phyloP scores from a whole-genome alignment of 1,140 invertebrate species.

The Liolophura sinensis region DNA sequence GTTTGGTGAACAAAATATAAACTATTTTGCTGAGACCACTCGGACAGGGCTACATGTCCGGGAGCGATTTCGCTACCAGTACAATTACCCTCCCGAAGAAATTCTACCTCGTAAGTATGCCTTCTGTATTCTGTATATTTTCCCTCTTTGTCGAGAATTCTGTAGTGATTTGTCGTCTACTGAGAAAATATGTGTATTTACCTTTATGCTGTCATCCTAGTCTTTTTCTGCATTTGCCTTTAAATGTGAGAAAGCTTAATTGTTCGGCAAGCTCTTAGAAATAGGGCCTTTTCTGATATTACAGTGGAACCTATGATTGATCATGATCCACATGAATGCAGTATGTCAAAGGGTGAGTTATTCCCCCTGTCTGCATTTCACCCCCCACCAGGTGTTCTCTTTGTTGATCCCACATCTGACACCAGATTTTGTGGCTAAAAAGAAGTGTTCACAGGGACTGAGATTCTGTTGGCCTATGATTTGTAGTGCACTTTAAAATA shows the following conservation, averaged over 20 bases:
- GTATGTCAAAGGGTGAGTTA: not conserved
- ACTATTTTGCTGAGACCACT: conserved; percentile 81
- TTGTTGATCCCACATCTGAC: not conserved
- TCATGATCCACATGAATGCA: not conserved
- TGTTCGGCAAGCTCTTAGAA: not conserved
- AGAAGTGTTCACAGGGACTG: too few species aligned
- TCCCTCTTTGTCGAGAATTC: too few species aligned
- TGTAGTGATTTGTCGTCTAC: too few species aligned
- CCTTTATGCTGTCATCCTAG: too few species aligned
- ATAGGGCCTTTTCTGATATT: not conserved
- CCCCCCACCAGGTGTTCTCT: not conserved
- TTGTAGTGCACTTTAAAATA: too few species aligned
- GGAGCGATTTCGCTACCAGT: conserved; percentile 55
- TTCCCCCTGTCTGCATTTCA: not conserved
- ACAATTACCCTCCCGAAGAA: conserved; percentile 47
- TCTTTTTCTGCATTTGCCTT: too few species aligned
- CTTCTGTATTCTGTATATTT: not conserved
- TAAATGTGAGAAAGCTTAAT: not conserved
- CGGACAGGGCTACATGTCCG: conserved; percentile 51
- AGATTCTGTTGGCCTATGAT: too few species aligned
- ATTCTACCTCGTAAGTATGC: conserved; percentile 51
- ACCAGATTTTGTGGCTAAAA: too few species aligned
- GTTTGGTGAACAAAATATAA: conserved; percentile 94
- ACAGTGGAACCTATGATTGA: not conserved
- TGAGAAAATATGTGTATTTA: too few species aligned